Conservation (phyloP, 2,888 invertebrate genomes). For the Hipparchia sbordonii region DNA sequence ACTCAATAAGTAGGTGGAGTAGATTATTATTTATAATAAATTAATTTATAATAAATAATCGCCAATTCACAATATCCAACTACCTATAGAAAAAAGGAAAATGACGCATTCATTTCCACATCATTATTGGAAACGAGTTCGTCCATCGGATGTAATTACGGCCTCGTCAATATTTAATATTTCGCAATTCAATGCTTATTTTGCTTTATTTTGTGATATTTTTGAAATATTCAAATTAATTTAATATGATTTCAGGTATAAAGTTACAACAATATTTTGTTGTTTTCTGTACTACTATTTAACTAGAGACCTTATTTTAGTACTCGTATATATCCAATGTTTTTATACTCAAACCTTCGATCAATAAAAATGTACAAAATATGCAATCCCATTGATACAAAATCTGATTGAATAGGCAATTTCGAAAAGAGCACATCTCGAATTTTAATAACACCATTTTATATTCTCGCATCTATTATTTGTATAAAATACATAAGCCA, state of each 20-base stretch:
- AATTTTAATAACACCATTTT: too few relatives aligned
- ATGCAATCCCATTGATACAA: too few relatives aligned
- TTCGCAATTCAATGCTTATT: conserved; percentile 7
- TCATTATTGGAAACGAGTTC: conserved; percentile 29
- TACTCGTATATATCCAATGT: too few relatives aligned
- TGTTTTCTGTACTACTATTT: background rate
- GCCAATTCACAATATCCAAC: conserved; percentile 17
- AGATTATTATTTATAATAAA: conserved; percentile 15
- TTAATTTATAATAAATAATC: conserved; percentile 18
- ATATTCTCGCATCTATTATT: too few relatives aligned
- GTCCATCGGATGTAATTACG: conserved; percentile 26
- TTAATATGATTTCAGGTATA: conserved; percentile 2
- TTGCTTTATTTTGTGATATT: conserved; percentile 12
- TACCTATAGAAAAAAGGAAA: conserved; percentile 19
- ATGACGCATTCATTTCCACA: conserved; percentile 29
- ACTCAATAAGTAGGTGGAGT: background rate
- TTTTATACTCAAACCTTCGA: too few relatives aligned
- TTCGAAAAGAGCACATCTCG: too few relatives aligned
- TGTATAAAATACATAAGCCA: too few relatives aligned
- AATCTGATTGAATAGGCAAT: too few relatives aligned
- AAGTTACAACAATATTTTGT: background rate
- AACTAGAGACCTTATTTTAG: too few relatives aligned
- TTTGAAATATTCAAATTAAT: conserved; percentile 9
- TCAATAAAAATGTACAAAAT: too few relatives aligned
- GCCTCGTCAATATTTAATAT: conserved; percentile 23